A percentile compares a stretch with the other conserved stretches of the same genome.
These are phyloP conservation scores for Apocrypta bakeri DNA, from an alignment of 1,140 invertebrate species.

Conservation along the genomic window DNA sequence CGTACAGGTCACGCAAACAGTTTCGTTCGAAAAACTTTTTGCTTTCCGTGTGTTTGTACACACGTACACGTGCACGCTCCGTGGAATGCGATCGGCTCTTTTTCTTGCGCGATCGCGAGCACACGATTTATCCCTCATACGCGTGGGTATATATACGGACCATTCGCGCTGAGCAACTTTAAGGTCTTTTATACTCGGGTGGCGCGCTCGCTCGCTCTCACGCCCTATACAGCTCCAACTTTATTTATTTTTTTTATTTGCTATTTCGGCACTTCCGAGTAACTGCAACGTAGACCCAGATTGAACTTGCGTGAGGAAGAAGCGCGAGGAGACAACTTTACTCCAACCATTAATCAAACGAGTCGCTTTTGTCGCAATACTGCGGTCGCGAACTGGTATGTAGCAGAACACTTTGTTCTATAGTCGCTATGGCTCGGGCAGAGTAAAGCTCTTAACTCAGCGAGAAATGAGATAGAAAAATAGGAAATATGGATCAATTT, in stretches of 20 bases:
- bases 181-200: background rate
- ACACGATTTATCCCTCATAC: conserved; percentile 45
- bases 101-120: conserved; percentile 43
- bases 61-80: background rate
- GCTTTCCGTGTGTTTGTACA: conserved; percentile 10
- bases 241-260: conserved; percentile 7
- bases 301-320: conserved; percentile 50
- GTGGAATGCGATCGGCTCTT: conserved; percentile 49
- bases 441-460: background rate
- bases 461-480: background rate
- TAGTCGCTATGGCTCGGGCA: background rate
- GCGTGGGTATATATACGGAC: background rate
- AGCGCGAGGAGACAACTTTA: conserved; percentile 55
- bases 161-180: background rate
- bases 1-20: conserved; percentile 58
- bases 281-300: conserved; percentile 31
- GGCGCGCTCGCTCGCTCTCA: no score
- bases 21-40: background rate
- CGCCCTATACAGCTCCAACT: background rate
- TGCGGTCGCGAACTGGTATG: conserved; percentile 49
- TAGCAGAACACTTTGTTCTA: conserved; percentile 18
- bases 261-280: conserved; percentile 17
- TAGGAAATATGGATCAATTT: background rate
- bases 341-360: conserved; percentile 70
- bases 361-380: conserved; percentile 60